Percentiles rank a stretch among this genome's conserved stretches.
These are phyloP conservation scores for Lycaena phlaeas DNA, from an alignment of 2,888 invertebrate species.

Conservation along the genomic window DNA sequence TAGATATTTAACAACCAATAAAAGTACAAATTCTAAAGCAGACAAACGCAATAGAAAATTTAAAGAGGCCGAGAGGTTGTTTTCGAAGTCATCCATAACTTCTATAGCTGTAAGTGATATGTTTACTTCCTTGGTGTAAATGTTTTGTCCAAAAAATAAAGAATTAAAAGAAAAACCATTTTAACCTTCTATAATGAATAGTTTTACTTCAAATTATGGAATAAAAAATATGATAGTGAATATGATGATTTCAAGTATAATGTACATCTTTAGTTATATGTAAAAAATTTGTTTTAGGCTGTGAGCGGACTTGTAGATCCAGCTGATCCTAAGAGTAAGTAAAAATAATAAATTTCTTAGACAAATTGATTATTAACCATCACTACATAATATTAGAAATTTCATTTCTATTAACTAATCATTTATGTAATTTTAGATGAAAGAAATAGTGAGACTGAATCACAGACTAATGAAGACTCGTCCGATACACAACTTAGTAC, in stretches of 20 bases:
- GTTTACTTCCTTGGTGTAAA: too few species aligned
- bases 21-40: slow-evolving; percentile 94
- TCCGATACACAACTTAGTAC: slow-evolving; percentile 77
- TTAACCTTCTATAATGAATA: too few species aligned
- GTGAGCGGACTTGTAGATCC: slow-evolving; percentile 86
- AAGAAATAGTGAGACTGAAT: slow-evolving; percentile 90
- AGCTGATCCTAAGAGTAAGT: slow-evolving; percentile 85
- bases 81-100: slow-evolving; percentile 98
- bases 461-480: slow-evolving; percentile 84
- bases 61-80: slow-evolving; percentile 96
- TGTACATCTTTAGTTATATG: too few species aligned
- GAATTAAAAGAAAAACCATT: background rate
- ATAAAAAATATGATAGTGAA: too few species aligned
- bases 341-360: slow-evolving; percentile 13
- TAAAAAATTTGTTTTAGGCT: slow-evolving; percentile 77
- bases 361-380: too few species aligned
- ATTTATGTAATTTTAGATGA: slow-evolving; percentile 76
- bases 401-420: slow-evolving; percentile 3
- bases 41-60: slow-evolving; percentile 97
- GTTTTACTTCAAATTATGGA: background rate
- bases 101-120: slow-evolving; percentile 87
- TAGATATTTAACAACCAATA: slow-evolving; percentile 93
- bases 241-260: too few species aligned
- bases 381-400: too few species aligned
- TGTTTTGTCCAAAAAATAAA: too few species aligned